Conservation (phyloP, 2,888 invertebrate species). For the Drosophila lacicola region DNA sequence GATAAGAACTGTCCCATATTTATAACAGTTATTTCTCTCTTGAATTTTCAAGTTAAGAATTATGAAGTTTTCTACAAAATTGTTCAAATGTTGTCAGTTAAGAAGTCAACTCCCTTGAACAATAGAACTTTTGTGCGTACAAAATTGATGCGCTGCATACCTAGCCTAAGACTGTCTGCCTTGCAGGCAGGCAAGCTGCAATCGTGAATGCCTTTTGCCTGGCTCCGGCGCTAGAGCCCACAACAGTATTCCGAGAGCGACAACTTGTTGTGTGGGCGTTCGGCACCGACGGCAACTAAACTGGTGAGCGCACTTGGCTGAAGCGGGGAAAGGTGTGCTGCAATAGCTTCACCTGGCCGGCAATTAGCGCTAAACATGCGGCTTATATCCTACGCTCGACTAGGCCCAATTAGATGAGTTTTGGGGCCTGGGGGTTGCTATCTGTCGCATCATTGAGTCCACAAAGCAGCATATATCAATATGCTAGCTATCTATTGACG, state of each 20-base stretch:
- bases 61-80: neutral
- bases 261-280: conserved; percentile 64
- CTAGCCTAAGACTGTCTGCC: conserved; percentile 17
- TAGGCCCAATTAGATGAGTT: conserved; percentile 45
- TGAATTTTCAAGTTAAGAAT: neutral
- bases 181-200: neutral
- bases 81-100: neutral
- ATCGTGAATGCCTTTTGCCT: conserved; percentile 19
- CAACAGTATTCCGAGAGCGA: conserved; percentile 37
- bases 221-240: conserved; percentile 44
- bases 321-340: conserved; percentile 27
- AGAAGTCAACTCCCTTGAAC: neutral
- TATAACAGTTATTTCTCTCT: neutral
- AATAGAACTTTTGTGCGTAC: conserved; percentile 1
- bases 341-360: conserved; percentile 38
- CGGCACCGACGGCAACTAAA: conserved; percentile 47
- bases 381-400: conserved; percentile 45
- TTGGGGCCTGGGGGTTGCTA: neutral
- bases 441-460: conserved; percentile 26
- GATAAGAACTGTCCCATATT: conserved; percentile 1
- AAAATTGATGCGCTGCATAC: conserved; percentile 28
- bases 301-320: conserved; percentile 14
- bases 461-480: conserved; percentile 18
- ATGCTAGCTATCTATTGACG: conserved; percentile 3
- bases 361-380: conserved; percentile 55